These are phyloP conservation scores for Amiota communis DNA, from an alignment of 2,888 invertebrate species.

Conservation along the genomic window DNA sequence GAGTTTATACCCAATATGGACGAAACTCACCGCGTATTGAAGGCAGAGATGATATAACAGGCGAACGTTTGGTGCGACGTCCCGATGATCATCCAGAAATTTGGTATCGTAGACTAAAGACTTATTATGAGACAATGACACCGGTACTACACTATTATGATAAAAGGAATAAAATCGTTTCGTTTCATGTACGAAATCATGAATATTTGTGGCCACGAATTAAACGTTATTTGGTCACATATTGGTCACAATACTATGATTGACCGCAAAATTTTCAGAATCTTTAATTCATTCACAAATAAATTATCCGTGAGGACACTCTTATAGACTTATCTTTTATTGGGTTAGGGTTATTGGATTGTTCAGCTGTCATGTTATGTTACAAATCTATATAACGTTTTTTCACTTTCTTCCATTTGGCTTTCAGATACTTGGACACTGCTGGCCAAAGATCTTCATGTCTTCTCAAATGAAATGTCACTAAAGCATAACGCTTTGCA, in stretches of 20 bases:
- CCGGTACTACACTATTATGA: slow-evolving; percentile 39
- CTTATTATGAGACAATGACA: slow-evolving; percentile 25
- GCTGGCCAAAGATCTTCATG: slow-evolving; percentile 1
- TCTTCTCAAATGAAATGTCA: not conserved
- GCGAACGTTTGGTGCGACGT: slow-evolving; percentile 40
- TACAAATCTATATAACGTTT: not conserved
- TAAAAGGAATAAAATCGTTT: slow-evolving; percentile 31
- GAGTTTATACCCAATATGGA: slow-evolving; percentile 45
- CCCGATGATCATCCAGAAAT: slow-evolving; percentile 38
- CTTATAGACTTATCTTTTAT: too few relatives aligned
- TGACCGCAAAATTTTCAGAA: too few relatives aligned
- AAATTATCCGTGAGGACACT: too few relatives aligned
- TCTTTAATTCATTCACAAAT: too few relatives aligned
- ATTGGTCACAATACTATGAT: not conserved
- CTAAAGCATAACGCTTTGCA: not conserved
- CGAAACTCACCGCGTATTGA: slow-evolving; percentile 29
- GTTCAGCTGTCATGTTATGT: too few relatives aligned
- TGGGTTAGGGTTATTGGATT: too few relatives aligned
- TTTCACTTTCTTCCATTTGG: not conserved
- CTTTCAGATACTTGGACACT: not conserved
- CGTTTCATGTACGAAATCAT: slow-evolving; percentile 34
- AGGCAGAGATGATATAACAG: slow-evolving; percentile 43
- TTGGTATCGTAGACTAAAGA: slow-evolving; percentile 29
- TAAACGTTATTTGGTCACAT: slow-evolving; percentile 24
- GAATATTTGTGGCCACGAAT: slow-evolving; percentile 42